Evolutionary conservation across 2,888 invertebrate genomes (phyloP), one percentile per base, ranked within the genome.

Genomic region (Drepanosiphum platanoidis): DNA sequence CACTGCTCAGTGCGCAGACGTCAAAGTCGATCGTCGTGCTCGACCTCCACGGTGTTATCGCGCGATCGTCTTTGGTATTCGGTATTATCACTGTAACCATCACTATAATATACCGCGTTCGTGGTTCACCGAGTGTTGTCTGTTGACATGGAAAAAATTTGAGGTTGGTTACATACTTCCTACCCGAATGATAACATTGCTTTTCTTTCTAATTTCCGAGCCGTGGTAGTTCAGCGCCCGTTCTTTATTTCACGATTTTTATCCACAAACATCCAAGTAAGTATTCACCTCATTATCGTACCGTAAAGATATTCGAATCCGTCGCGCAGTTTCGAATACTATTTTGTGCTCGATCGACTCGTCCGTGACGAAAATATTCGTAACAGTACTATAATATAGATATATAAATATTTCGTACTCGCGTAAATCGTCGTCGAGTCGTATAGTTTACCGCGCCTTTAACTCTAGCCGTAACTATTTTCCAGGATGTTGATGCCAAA

Each of bases 401-500:
- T 58, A 30, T 5, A 18, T 18, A 27, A 11, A 9, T 39, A 30
- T 9, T 39, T n/a, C n/a, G n/a, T n/a, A 11, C 36, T 13, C 39
- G 32, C 30, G 5, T n/a, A 42, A n/a, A n/a, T n/a, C n/a, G n/a
- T n/a, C n/a, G n/a, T 22, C 22, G 4, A n/a, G n/a, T 66, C 42
- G 11, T 66, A 4, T 32, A 36, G 18, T 72, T 18, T 27, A 64
- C 39, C 0, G 22, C n/a, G 4, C 39, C 9, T n/a, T n/a, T 42
- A 64, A 64, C 7, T 46, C 30, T n/a, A n/a, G n/a, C 34, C 34
- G 9, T 27, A 34, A 22, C 87, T 88, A 86, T 87, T 86, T 90
- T 91, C 90, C 91, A 97, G 95, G 91, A 99, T 99, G 99, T 97
- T 99, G 97, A 99, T 99, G 97, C 98, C 99, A 89, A 99, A 98